Evolutionary conservation across 1,140 invertebrate species (phyloP).

Genomic region (Aphaenogaster ashmeadi): DNA sequence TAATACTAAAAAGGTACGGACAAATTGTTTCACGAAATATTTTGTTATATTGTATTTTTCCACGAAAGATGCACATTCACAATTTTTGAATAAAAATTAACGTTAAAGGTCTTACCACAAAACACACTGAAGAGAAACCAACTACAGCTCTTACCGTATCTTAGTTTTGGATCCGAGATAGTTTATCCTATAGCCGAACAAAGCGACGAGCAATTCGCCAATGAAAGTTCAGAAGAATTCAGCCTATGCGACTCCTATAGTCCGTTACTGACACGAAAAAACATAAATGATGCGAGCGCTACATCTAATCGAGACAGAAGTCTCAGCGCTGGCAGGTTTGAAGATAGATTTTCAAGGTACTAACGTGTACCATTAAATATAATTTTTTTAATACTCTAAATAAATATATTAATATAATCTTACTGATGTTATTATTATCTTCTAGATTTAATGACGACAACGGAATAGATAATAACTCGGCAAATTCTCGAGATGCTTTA

Average conservation of each 20-base stretch:
- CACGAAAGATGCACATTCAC: neutral
- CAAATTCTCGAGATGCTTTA: conserved; percentile 84
- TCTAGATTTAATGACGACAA: conserved; percentile 83
- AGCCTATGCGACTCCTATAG: conserved; percentile 89
- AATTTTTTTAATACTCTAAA: conserved; percentile 40
- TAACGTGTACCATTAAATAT: conserved; percentile 14
- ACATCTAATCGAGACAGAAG: conserved; percentile 81
- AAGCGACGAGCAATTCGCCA: conserved; percentile 91
- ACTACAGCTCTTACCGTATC: conserved; percentile 88
- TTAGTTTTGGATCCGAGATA: conserved; percentile 92
- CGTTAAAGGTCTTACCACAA: conserved; percentile 83
- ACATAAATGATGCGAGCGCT: conserved; percentile 76
- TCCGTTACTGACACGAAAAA: conserved; percentile 89
- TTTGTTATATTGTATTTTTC: neutral
- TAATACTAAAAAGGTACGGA: conserved; percentile 84
- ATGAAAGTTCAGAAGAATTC: conserved; percentile 82
- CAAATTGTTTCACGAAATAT: conserved; percentile 11
- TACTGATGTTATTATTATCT: conserved; percentile 20
- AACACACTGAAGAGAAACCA: conserved; percentile 85
- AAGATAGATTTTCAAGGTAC: conserved; percentile 84
- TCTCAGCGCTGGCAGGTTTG: conserved; percentile 80
- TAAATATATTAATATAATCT: neutral
- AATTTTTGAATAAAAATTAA: conserved; percentile 40
- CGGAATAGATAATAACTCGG: conserved; percentile 82
- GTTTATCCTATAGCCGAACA: conserved; percentile 95